phyloP scores from a whole-genome alignment of 2,888 invertebrate genomes.

The Caenorhabditis imperialis region DNA sequence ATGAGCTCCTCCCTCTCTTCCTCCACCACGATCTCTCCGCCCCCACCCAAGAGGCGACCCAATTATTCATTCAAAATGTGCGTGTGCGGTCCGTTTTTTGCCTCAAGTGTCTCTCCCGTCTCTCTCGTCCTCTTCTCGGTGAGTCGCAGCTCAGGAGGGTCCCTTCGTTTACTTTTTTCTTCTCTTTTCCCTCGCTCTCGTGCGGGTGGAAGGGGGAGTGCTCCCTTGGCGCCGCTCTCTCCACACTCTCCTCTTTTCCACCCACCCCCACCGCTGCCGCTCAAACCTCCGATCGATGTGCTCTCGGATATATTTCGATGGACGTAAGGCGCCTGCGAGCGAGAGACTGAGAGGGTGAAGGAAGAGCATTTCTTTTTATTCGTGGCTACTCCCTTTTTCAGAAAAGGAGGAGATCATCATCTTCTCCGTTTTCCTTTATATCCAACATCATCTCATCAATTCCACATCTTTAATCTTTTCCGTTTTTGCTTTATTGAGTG shows the following conservation, averaged over 20 bases:
- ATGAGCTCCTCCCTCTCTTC: constrained; percentile 2
- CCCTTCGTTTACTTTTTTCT: background rate
- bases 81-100: background rate
- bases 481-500: no score
- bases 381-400: background rate
- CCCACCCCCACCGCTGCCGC: no score
- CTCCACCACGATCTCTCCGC: background rate
- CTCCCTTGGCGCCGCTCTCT: no score
- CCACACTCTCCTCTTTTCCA: no score
- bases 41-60: no score
- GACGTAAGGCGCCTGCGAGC: no score
- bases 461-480: constrained; percentile 10
- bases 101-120: background rate
- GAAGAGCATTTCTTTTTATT: no score
- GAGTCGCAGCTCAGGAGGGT: background rate
- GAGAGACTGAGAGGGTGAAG: no score
- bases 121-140: constrained; percentile 1
- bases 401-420: background rate
- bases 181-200: background rate
- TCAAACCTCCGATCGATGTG: constrained; percentile 16
- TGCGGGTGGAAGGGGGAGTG: no score
- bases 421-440: background rate
- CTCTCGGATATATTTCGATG: background rate
- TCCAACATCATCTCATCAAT: no score
- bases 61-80: constrained; percentile 44